Evolutionary conservation across 2,888 invertebrate genomes (phyloP).

Genomic region (Clistopyga incitator): DNA sequence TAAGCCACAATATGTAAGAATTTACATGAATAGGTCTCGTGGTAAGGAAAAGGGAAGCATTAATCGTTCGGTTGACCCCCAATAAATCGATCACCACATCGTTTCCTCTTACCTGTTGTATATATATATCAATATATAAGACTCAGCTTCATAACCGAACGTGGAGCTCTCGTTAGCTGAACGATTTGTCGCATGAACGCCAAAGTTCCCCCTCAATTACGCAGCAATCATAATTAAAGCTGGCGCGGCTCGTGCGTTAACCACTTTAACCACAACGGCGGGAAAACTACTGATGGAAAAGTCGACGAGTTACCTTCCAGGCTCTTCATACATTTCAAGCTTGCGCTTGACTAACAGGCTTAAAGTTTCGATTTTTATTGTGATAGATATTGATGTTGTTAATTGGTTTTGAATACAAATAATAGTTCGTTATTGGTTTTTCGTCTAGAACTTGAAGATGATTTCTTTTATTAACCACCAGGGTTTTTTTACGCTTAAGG

Average conservation of each 20-base stretch:
- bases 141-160: not conserved
- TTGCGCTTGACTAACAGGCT: too few relatives aligned
- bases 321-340: not conserved
- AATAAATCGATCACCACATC: conserved; percentile 29
- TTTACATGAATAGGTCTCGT: not conserved
- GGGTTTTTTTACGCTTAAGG: too few relatives aligned
- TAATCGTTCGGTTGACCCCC: not conserved
- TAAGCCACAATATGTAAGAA: too few relatives aligned
- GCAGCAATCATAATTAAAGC: conserved; percentile 30
- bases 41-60: not conserved
- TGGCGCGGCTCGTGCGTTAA: not conserved
- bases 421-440: too few relatives aligned
- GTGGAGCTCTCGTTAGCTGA: conserved; percentile 13
- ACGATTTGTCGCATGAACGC: conserved; percentile 45
- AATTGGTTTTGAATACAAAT: too few relatives aligned
- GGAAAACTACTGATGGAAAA: conserved; percentile 1
- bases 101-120: not conserved
- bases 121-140: not conserved
- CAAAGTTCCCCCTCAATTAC: conserved; percentile 52
- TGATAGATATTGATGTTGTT: too few relatives aligned
- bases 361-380: too few relatives aligned
- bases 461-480: too few relatives aligned
- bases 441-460: too few relatives aligned
- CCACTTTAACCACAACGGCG: not conserved
- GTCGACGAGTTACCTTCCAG: not conserved